Evolutionary conservation across 1,140 invertebrate species (phyloP).

Genomic region (Drosophila carrolli): DNA sequence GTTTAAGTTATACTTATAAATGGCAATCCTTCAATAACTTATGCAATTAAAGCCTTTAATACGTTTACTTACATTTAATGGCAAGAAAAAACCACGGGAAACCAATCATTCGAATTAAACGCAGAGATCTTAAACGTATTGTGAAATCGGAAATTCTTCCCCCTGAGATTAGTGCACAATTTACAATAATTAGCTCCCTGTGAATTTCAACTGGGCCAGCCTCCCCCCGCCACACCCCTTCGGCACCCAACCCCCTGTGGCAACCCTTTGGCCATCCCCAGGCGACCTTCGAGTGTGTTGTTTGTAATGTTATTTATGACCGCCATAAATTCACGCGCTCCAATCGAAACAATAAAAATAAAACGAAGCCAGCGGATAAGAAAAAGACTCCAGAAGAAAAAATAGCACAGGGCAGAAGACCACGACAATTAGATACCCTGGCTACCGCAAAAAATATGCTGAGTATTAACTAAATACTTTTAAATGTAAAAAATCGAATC

Average conservation of each 20-base stretch:
- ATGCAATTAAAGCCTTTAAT: too few species aligned
- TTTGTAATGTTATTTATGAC: conserved; percentile 52
- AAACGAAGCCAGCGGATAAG: conserved; percentile 13
- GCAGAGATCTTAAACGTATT: conserved; percentile 7
- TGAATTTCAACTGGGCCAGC: conserved; percentile 28
- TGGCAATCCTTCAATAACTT: too few species aligned
- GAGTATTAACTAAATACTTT: too few species aligned
- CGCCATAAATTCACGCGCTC: conserved; percentile 54
- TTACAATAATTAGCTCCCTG: conserved; percentile 56
- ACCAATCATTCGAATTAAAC: not conserved
- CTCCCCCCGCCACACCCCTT: not conserved
- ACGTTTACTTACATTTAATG: not conserved
- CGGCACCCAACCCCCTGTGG: conserved; percentile 2
- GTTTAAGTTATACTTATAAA: too few species aligned
- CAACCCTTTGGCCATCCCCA: conserved; percentile 32
- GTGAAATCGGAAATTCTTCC: conserved; percentile 9
- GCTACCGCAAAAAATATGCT: not conserved
- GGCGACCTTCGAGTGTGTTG: conserved; percentile 47
- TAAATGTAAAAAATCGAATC: too few species aligned
- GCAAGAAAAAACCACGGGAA: not conserved
- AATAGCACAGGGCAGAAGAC: not conserved
- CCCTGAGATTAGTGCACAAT: conserved; percentile 35
- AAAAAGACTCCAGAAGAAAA: not conserved
- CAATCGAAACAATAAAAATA: conserved; percentile 38
- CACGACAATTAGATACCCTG: not conserved